Conservation (phyloP, 2,888 invertebrate species). For the Neoitamus cyanurus region DNA sequence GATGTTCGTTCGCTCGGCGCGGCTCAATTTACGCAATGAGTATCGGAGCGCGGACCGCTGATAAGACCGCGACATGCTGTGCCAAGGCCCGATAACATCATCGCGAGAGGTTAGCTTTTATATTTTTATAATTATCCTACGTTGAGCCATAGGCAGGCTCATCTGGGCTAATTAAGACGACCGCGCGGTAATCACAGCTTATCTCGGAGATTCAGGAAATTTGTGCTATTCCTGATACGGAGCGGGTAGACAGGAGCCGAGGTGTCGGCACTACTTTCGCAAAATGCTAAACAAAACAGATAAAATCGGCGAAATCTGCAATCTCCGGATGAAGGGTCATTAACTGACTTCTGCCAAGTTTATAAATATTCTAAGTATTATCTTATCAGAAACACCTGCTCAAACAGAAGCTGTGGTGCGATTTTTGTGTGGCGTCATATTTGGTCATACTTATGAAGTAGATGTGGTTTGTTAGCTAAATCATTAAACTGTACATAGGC, state of each 20-base stretch:
- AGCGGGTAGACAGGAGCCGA: background rate
- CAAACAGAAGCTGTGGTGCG: background rate
- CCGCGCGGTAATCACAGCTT: background rate
- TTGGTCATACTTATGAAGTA: background rate
- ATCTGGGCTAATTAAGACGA: background rate
- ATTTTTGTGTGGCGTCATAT: background rate
- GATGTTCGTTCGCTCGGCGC: background rate
- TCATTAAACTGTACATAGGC: no score
- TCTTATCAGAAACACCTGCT: background rate
- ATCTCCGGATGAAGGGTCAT: background rate
- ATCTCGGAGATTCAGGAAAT: background rate
- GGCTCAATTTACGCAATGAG: background rate
- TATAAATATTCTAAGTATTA: background rate
- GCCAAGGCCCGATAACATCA: background rate
- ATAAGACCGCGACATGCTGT: conserved; percentile 2
- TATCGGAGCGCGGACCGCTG: background rate
- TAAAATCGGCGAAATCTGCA: background rate
- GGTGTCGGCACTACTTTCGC: background rate
- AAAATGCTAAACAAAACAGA: background rate
- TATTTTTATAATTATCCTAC: conserved; percentile 17
- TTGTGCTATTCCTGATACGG: background rate
- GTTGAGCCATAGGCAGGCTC: background rate
- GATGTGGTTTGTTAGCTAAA: background rate
- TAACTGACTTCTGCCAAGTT: background rate
- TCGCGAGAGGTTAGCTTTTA: conserved; percentile 19